These are phyloP conservation scores for Theretra japonica DNA, from an alignment of 2,888 invertebrate species.

Conservation along the genomic window DNA sequence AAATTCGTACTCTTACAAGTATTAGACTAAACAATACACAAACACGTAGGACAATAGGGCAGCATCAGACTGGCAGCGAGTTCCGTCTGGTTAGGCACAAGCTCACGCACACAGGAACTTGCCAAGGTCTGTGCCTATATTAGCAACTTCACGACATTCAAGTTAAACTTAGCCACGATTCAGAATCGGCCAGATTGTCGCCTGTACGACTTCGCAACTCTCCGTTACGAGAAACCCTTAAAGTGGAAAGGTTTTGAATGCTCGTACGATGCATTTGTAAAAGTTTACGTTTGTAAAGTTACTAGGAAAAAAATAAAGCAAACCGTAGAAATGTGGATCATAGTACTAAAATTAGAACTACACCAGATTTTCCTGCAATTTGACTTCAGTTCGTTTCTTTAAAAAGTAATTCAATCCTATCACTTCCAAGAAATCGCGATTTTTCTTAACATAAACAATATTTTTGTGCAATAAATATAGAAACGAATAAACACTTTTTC, in stretches of 20 bases:
- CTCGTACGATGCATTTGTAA: not conserved
- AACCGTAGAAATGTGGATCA: conserved; percentile 1
- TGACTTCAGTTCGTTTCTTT: too few species aligned
- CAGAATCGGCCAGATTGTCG: conserved; percentile 22
- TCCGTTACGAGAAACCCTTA: conserved; percentile 38
- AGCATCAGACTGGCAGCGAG: conserved; percentile 35
- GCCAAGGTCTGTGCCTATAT: conserved; percentile 42
- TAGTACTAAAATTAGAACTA: too few species aligned
- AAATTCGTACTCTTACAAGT: too few species aligned
- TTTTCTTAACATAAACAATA: too few species aligned
- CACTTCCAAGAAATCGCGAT: too few species aligned
- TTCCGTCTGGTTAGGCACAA: conserved; percentile 48
- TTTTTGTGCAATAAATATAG: not conserved
- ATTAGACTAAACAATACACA: not conserved
- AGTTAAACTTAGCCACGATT: conserved; percentile 31
- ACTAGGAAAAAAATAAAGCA: not conserved
- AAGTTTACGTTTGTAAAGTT: not conserved
- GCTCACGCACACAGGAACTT: conserved; percentile 48
- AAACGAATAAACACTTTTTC: not conserved
- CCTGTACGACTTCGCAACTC: conserved; percentile 39
- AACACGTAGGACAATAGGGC: not conserved
- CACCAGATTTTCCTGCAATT: too few species aligned
- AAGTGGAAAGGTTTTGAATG: conserved; percentile 26
- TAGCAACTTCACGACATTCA: conserved; percentile 45
- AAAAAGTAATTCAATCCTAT: too few species aligned